Conservation (phyloP, 2,797 vertebrate species). For the Onychomys arenicola region DNA sequence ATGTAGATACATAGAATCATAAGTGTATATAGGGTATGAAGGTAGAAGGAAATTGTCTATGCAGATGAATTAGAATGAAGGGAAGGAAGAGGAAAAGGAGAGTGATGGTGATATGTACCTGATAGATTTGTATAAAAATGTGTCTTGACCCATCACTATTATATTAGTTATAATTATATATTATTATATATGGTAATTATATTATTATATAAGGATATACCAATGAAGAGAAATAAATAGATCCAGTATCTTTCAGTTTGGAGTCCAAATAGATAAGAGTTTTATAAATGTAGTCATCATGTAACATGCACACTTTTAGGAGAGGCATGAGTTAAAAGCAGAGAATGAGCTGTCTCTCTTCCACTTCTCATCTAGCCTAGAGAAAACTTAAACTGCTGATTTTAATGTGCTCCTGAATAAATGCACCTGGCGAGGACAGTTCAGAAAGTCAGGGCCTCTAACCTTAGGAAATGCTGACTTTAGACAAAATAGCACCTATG, state of each 20-base stretch:
- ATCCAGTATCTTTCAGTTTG: conserved; percentile 26
- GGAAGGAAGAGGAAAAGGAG: neutral
- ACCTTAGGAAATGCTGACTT: conserved; percentile 51
- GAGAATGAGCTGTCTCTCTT: neutral
- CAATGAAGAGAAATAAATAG: conserved; percentile 43
- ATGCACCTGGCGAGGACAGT: neutral
- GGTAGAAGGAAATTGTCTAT: neutral
- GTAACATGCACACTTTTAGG: neutral
- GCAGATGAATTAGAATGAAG: neutral
- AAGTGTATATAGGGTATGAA: neutral
- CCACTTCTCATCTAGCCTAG: neutral
- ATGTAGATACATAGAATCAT: neutral
- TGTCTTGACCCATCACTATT: neutral
- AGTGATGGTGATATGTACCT: neutral
- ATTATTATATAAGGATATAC: neutral
- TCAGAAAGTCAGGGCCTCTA: conserved; percentile 37
- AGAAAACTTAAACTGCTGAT: neutral
- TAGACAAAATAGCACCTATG: neutral
- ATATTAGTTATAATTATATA: too few species aligned
- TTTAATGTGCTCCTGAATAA: conserved; percentile 45
- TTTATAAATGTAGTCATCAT: neutral
- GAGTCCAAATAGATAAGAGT: neutral
- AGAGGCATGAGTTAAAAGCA: conserved; percentile 46
- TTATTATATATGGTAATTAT: too few species aligned
- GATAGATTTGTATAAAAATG: neutral